Conservation (phyloP, 2,797 vertebrate species). For the Eremophila alpestris region DNA sequence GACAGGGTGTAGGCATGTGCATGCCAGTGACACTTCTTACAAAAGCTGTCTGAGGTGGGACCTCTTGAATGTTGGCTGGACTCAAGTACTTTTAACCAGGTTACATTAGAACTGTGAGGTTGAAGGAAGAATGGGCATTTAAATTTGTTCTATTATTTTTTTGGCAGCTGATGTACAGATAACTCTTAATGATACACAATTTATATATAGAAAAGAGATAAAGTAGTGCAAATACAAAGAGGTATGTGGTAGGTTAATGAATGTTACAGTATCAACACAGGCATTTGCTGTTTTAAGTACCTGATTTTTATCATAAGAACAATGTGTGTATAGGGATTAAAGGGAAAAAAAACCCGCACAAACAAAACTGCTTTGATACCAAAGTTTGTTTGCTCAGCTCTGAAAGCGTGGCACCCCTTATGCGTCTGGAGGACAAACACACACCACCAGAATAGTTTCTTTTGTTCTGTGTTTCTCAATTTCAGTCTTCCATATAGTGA, state of each 20-base stretch:
- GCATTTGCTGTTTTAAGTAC: not conserved
- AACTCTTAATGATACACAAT: not conserved
- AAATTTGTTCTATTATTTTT: not conserved
- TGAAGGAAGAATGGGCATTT: not conserved
- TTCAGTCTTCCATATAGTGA: not conserved
- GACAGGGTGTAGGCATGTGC: not conserved
- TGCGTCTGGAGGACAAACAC: not conserved
- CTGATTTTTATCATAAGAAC: not conserved
- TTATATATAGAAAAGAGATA: not conserved
- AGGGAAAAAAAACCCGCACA: accelerated
- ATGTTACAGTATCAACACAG: not conserved
- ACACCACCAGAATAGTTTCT: not conserved
- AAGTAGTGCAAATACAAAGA: not conserved
- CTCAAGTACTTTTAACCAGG: not conserved
- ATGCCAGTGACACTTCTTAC: not conserved
- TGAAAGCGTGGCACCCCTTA: not conserved
- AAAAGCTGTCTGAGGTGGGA: not conserved
- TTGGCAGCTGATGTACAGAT: not conserved
- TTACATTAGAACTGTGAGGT: not conserved
- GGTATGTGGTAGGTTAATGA: not conserved
- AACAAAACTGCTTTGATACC: not conserved
- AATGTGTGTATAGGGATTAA: not conserved
- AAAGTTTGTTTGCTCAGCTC: not conserved
- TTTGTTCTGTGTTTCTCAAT: not conserved
- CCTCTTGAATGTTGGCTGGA: not conserved